phyloP scores from a whole-genome alignment of 2,888 invertebrate species.

The Epirrita christyi region DNA sequence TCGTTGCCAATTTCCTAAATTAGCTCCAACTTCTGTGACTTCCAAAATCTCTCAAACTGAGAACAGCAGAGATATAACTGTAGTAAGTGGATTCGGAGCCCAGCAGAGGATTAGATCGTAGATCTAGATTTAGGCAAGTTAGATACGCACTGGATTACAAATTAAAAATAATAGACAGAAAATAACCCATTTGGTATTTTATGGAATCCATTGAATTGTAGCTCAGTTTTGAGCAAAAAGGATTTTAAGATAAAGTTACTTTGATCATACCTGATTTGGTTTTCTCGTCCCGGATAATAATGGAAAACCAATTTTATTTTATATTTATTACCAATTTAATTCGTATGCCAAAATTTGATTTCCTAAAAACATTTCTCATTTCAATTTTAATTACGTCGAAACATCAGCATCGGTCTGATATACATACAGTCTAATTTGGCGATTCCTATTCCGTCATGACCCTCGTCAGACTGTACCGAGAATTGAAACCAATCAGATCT shows the following conservation, averaged over 20 bases:
- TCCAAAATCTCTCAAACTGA: slow-evolving; percentile 35
- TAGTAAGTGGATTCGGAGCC: slow-evolving; percentile 14
- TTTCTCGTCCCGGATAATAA: too few relatives aligned
- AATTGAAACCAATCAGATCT: slow-evolving; percentile 36
- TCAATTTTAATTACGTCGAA: background rate
- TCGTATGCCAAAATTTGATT: background rate
- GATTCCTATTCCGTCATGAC: background rate
- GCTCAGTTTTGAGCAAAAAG: too few relatives aligned
- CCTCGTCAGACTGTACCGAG: slow-evolving; percentile 8
- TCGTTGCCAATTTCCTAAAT: slow-evolving; percentile 32
- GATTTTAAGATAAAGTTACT: too few relatives aligned
- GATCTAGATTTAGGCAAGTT: slow-evolving; percentile 10
- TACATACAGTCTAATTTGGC: too few relatives aligned
- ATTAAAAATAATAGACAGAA: too few relatives aligned
- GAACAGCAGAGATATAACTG: slow-evolving; percentile 28
- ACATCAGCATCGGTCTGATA: too few relatives aligned
- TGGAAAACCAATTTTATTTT: too few relatives aligned
- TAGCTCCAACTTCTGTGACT: slow-evolving; percentile 26
- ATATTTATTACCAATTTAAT: too few relatives aligned
- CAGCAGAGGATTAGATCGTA: slow-evolving; percentile 1
- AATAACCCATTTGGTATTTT: too few relatives aligned
- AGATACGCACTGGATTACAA: too few relatives aligned
- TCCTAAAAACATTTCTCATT: background rate
- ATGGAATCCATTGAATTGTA: too few relatives aligned
- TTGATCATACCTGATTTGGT: too few relatives aligned